These are phyloP conservation scores for Lumbricus terrestris DNA, from an alignment of 2,888 invertebrate species.

Conservation along the genomic window DNA sequence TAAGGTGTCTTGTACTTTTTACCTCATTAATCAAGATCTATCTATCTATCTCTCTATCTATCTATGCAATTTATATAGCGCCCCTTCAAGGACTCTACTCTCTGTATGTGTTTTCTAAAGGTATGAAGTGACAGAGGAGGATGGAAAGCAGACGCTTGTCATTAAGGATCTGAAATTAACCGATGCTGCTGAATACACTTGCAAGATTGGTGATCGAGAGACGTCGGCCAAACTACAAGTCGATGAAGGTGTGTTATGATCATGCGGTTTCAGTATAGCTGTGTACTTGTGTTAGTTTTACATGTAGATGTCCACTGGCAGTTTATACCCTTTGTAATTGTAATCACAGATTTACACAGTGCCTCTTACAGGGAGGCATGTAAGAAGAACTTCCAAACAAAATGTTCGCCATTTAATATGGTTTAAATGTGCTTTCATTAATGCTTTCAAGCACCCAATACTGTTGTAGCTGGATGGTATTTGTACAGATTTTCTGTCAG, in stretches of 20 bases:
- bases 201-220: constrained; percentile 58
- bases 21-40: background rate
- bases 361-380: too few relatives aligned
- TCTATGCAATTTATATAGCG: too few relatives aligned
- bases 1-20: background rate
- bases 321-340: background rate
- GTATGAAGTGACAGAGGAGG: constrained; percentile 74
- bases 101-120: constrained; percentile 56
- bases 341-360: too few relatives aligned
- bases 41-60: too few relatives aligned
- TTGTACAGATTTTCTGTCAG: too few relatives aligned
- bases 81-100: too few relatives aligned
- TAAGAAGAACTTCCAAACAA: too few relatives aligned
- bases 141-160: constrained; percentile 89
- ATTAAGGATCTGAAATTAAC: constrained; percentile 63
- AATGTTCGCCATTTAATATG: too few relatives aligned
- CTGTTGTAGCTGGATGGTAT: too few relatives aligned
- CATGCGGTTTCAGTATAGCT: background rate
- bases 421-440: too few relatives aligned
- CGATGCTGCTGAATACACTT: constrained; percentile 61
- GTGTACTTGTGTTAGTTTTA: background rate
- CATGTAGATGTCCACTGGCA: background rate
- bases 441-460: too few relatives aligned
- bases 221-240: constrained; percentile 51
- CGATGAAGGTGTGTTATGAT: constrained; percentile 37